Evolutionary conservation across 2,797 vertebrate species (phyloP).

Genomic region (Valencia hispanica): DNA sequence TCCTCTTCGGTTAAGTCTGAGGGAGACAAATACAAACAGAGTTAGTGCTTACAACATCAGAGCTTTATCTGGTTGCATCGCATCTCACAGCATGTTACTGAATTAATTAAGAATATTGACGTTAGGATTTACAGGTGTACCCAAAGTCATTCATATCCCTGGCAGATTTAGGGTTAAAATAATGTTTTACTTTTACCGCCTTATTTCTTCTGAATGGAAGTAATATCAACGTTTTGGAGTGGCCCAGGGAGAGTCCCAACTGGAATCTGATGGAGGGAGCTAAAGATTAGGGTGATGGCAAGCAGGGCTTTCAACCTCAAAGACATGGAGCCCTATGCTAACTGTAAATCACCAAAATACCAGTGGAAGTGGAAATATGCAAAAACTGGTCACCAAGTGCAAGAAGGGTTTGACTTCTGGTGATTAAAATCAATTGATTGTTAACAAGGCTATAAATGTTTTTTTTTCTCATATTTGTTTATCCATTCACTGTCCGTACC

Average conservation of each 20-base stretch:
- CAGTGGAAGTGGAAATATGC: background rate
- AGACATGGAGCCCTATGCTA: background rate
- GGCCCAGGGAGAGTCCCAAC: background rate
- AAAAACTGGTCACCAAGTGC: background rate
- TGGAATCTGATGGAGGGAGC: background rate
- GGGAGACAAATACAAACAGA: slow-evolving; percentile 6
- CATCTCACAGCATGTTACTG: background rate
- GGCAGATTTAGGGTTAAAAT: background rate
- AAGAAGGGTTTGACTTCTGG: background rate
- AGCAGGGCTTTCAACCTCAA: background rate
- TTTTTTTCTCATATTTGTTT: no score
- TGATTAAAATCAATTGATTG: background rate
- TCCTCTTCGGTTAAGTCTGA: slow-evolving; percentile 93
- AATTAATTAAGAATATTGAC: background rate
- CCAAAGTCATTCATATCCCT: background rate
- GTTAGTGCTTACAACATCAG: slow-evolving; percentile 21
- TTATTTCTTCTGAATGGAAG: background rate
- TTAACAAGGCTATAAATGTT: no score
- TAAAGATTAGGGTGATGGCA: background rate
- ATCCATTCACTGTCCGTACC: no score
- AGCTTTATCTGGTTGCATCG: background rate
- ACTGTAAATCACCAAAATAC: background rate
- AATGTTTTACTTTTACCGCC: background rate
- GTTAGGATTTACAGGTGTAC: background rate
- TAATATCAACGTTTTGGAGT: background rate